Conservation (phyloP, 2,113 vertebrate species). For the Oreotrochilus melanogaster region DNA sequence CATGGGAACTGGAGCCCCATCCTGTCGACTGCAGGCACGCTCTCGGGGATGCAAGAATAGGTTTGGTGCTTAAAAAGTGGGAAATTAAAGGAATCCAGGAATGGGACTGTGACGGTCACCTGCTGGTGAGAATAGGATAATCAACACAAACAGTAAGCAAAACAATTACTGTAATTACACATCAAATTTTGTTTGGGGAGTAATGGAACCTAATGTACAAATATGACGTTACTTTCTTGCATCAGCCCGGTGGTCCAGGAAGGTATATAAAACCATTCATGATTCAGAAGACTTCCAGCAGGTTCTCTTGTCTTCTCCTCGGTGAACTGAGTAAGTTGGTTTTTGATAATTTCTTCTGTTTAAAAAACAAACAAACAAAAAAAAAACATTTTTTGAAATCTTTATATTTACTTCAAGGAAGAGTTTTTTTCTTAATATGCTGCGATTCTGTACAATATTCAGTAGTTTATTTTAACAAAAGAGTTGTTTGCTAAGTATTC, state of each 20-base stretch:
- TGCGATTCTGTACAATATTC: fast-evolving
- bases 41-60: fast-evolving
- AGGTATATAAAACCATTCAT: slow-evolving; percentile 55
- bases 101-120: neutral
- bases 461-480: neutral
- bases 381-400: neutral
- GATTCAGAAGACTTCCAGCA: slow-evolving; percentile 58
- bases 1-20: fast-evolving
- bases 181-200: slow-evolving; percentile 50
- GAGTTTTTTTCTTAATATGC: neutral
- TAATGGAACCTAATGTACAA: slow-evolving; percentile 60
- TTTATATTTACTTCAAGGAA: neutral
- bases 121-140: slow-evolving; percentile 27
- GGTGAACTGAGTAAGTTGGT: slow-evolving; percentile 63
- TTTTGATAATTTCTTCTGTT: neutral
- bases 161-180: slow-evolving; percentile 66
- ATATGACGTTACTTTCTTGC: slow-evolving; percentile 68
- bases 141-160: slow-evolving; percentile 13
- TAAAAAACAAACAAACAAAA: neutral
- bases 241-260: slow-evolving; percentile 67
- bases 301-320: slow-evolving; percentile 50
- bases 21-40: fast-evolving
- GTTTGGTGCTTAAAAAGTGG: neutral
- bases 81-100: slow-evolving; percentile 9
- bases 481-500: neutral